phyloP scores from a whole-genome alignment of 2,797 vertebrate species.

The Chromobotia macracanthus region DNA sequence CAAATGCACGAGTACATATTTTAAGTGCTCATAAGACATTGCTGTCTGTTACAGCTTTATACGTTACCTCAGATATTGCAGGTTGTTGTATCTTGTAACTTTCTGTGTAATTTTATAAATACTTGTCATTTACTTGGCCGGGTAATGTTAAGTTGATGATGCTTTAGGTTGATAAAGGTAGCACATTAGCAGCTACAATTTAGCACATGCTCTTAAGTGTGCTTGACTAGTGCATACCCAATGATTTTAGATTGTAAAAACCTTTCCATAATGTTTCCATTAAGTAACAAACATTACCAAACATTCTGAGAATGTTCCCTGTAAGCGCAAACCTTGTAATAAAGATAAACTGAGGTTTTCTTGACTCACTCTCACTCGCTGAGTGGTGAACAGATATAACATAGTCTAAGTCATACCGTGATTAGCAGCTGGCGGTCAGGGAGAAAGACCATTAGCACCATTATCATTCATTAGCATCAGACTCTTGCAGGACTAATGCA shows the following conservation, averaged over 20 bases:
- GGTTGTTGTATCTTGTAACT: no score
- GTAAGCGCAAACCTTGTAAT: not conserved
- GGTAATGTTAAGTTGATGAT: no score
- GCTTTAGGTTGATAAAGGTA: no score
- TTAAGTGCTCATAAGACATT: not conserved
- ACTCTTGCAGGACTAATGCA: conserved; percentile 41
- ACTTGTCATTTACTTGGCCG: no score
- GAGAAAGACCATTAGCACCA: conserved; percentile 48
- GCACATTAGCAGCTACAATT: not conserved
- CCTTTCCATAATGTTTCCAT: no score
- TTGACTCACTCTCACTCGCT: not conserved
- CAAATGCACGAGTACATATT: no score
- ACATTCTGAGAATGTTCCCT: no score
- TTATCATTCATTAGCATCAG: conserved; percentile 53
- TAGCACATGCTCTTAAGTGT: not conserved
- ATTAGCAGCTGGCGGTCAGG: conserved; percentile 47
- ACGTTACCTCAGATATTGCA: no score
- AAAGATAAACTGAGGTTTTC: not conserved
- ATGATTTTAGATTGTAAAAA: no score
- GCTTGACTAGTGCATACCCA: not conserved
- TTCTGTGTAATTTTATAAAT: no score
- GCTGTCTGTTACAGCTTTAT: no score
- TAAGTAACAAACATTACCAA: no score
- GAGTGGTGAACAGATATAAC: conserved; percentile 21
- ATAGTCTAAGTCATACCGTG: conserved; percentile 39